Percentiles rank a stretch among this genome's conserved stretches.
These are phyloP conservation scores for Epizoanthus ramosus DNA, from an alignment of 92 coral and sea anemone species.

Conservation along the genomic window DNA sequence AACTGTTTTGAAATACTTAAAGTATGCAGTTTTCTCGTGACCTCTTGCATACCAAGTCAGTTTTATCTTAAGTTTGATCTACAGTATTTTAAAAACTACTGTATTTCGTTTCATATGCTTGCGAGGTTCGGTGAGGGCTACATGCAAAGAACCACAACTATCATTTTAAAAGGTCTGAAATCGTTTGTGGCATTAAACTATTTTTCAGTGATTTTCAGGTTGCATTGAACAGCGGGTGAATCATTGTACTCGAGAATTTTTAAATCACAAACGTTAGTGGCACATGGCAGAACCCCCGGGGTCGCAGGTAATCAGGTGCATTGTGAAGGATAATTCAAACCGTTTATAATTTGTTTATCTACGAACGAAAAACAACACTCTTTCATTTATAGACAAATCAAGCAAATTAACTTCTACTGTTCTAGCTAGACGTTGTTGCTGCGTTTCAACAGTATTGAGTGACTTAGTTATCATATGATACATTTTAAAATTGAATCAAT, in stretches of 20 bases:
- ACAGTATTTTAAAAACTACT: neutral
- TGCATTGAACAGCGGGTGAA: neutral
- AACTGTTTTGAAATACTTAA: neutral
- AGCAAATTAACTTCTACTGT: neutral
- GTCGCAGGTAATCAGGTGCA: neutral
- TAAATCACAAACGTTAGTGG: neutral
- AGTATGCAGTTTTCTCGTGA: neutral
- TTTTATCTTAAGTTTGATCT: conserved; percentile 7
- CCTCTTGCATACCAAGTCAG: neutral
- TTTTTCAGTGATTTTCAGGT: neutral
- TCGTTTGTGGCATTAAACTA: neutral
- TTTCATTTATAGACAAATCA: conserved; percentile 8
- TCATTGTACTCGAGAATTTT: neutral
- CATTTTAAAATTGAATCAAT: neutral
- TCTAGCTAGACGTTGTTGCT: neutral
- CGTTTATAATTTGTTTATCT: conserved; percentile 14
- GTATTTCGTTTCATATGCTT: neutral
- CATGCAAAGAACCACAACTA: neutral
- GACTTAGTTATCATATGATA: neutral
- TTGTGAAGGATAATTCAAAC: neutral
- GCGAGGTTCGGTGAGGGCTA: neutral
- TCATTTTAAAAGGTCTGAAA: neutral
- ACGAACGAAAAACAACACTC: neutral
- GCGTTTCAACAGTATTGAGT: neutral
- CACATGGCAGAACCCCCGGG: neutral